phyloP scores from a whole-genome alignment of 2,888 invertebrate species.

The Thereva nobilitata region DNA sequence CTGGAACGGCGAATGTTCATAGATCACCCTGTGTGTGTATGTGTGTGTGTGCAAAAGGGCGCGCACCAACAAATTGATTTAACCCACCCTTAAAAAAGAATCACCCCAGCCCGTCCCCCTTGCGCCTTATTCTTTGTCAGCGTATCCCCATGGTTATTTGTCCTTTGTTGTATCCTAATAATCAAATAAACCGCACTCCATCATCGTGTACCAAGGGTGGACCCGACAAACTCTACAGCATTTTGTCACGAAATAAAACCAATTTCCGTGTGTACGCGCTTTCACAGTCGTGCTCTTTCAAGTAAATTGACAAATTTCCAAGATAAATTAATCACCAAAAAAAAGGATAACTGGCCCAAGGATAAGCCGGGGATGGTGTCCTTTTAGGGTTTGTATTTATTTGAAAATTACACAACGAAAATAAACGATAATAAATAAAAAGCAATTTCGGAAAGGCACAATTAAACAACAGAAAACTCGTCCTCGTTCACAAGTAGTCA shows the following conservation, averaged over 20 bases:
- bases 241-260: conserved; percentile 38
- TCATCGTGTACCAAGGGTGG: neutral
- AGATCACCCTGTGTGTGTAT: conserved; percentile 28
- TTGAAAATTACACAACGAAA: no score
- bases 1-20: conserved; percentile 22
- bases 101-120: no score
- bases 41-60: neutral
- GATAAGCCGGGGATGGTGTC: no score
- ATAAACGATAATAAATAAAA: no score
- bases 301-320: conserved; percentile 32
- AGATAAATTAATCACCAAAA: conserved; percentile 10
- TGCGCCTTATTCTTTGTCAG: no score
- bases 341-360: no score
- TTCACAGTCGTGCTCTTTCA: neutral
- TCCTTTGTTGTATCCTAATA: neutral
- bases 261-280: conserved; percentile 17
- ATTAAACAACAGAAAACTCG: conserved; percentile 14
- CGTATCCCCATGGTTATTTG: no score
- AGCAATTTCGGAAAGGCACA: no score
- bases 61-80: conserved; percentile 4
- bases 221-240: conserved; percentile 13
- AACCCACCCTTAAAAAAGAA: neutral
- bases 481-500: conserved; percentile 11
- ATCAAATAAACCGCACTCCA: conserved; percentile 34
- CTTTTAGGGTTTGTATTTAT: no score